Base-by-base conservation (phyloP, 1,140 invertebrate genomes). In the Ostrea denselamellosa region DNA sequence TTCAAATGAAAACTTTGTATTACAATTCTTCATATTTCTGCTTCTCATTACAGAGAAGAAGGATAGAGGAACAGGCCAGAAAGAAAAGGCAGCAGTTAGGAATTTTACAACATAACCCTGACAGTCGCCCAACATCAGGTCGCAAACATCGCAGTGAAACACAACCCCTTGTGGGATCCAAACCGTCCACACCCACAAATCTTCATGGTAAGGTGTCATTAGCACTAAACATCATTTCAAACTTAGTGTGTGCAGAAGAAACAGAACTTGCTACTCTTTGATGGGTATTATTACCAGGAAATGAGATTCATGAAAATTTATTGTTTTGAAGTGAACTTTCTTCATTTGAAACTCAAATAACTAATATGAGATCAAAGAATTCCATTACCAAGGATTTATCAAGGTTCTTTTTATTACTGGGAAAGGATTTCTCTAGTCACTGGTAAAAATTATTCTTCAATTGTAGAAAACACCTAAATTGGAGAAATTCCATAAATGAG, bases 161-260 rank as follows among this genome's bases (percentile, higher is more conserved):
- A 10, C 56, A 85, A n/a, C 85, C 88, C 22, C 65, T 89, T 2
- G 52, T 89, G 85, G 68, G 85, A 54, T 89, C 88, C 4, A 89
- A 89, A 86, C 88, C 88, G 53, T 89, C 88, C 54, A 89, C 88
- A 71, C 88, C 88, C 4, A 89, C 88, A 68, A 83, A 83, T 54
- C 53, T 83, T 22, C 51, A 77, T 77, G 68, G 68, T 77, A 77
- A 77, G 25, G 25, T 34, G 14, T 77, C 68, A 77, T 28, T 25
- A 77, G 68, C 28, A 14, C 22, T 77, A 9, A 2, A 10, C 22
- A 34, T 77, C 68, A 4, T 34, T 28, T 71, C 9, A 34, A 77
- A 25, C 68, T 77, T 77, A 8, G 9, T 77, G 68, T 77, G 12
- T 77, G 22, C 28, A 28, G 14, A 77, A 34, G 28, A 34, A 77